Evolutionary conservation across 2,797 vertebrate genomes (phyloP), one percentile per base, ranked within the genome.

Genomic region (Pseudotriccus pelzelni): DNA sequence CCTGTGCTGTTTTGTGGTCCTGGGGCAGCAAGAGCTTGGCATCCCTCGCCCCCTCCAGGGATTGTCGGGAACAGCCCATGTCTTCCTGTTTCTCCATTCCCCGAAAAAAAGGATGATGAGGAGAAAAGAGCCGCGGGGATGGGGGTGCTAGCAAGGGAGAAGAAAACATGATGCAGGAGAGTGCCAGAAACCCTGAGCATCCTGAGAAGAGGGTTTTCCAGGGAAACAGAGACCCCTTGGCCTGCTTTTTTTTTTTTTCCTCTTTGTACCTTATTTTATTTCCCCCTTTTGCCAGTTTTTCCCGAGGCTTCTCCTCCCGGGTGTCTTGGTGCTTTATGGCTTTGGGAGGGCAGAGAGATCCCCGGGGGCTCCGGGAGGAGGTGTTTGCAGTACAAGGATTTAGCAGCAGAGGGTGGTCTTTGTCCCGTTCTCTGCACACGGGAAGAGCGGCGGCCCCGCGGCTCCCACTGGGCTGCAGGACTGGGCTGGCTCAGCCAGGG

Each of bases 401-500:
- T 4, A 7, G 95, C 89, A 14, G 92, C 87, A 89, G 89, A 63
- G 90, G 95, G 93, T 16, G 95, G 68, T 84, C 81, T 89, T 74
- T 4, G 55, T 73, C 89, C 68, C 80, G 0, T n/a, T 85, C 67
- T 55, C 36, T 0, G 2, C 47, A 11, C 12, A 10, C 1, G 68
- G 43, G 56, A 44, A 44, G 36, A 64, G 2, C 77, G 1, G 62
- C 4, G 7, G 20, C 34, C 43, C 77, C 72, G 1, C 66, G 23
- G 50, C 73, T 64, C 60, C 64, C 74, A 14, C 6, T 0, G 2
- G 6, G 17, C 72, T 41, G 55, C n/a, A 1, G 9, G 72, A 27
- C 75, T 10, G 44, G 56, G 37, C 1, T 6, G 5, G 13, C 5
- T 17, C 78, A 28, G 9, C 73, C 43, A 3, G 5, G 14, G 60